phyloP scores from a whole-genome alignment of 2,888 invertebrate species.

The Drosophila infuscata region DNA sequence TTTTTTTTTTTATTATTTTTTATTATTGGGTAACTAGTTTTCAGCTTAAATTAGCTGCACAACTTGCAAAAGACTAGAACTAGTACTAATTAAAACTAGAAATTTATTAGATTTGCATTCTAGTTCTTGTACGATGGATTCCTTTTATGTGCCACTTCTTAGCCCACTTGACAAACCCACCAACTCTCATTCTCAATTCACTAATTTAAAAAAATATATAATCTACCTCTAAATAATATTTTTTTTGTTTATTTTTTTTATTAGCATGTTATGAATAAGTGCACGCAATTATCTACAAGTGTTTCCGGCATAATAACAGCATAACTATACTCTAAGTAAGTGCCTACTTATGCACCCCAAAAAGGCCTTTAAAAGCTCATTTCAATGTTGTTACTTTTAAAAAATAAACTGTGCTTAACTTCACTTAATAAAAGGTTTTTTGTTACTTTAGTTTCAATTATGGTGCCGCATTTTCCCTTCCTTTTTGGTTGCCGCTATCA shows the following conservation, averaged over 20 bases:
- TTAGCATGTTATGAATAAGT: constrained; percentile 30
- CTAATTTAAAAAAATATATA: constrained; percentile 1
- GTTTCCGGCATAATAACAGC: constrained; percentile 67
- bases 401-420: constrained; percentile 25
- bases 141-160: constrained; percentile 18
- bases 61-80: constrained; percentile 19
- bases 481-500: constrained; percentile 13
- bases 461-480: constrained; percentile 45
- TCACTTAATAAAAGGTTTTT: constrained; percentile 24
- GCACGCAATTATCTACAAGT: constrained; percentile 52
- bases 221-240: constrained; percentile 11
- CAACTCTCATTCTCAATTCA: constrained; percentile 7
- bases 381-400: constrained; percentile 54
- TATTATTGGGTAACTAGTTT: constrained; percentile 44
- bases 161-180: constrained; percentile 2
- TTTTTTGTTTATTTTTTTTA: background rate
- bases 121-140: constrained; percentile 28
- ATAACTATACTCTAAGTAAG: constrained; percentile 37
- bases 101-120: constrained; percentile 44
- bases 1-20: constrained; percentile 36
- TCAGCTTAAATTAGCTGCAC: constrained; percentile 4
- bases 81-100: constrained; percentile 14
- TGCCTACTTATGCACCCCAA: constrained; percentile 25
- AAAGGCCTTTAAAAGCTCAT: constrained; percentile 51
- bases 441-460: constrained; percentile 35